Evolutionary conservation across 2,888 invertebrate species (phyloP), one percentile per base, ranked within the genome.

Genomic region (Seira sanloemensis): DNA sequence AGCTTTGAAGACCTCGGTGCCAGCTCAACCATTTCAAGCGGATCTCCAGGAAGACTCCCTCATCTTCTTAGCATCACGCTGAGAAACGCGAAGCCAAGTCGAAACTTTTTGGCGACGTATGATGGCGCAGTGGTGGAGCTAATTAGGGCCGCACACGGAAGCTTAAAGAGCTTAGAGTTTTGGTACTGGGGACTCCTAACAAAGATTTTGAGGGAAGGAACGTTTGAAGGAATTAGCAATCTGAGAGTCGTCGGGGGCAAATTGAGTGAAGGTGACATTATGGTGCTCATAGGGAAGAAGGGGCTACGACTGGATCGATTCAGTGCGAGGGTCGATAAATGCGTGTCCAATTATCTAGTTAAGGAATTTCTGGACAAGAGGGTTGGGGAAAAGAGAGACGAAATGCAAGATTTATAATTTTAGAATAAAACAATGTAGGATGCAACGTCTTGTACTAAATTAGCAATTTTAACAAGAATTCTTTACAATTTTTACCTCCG

Each of bases 91-190:
- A 81, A 75, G 5, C 81, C 81, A 0, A 72, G n/a, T 19, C 4
- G 19, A 21, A 81, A 81, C 26, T 81, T 81, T 46, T 24, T 81
- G 0, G 81, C 81, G 0, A 81, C 81, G 1, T 81, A 74, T 74
- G 81, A 81, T 50, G 27, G 21, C 0, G 73, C 69, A 0, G 81
- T 81, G 1, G 23, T 69, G 0, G 81, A 75, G 4, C 16, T 81
- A 16, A 23, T 81, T n/a, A 50, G 69, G 1, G 50, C 81, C 0
- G 74, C 81, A n/a, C 66, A 66, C 12, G 75, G 74, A 21, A 62
- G 23, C 19, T 74, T 81, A 1, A 12, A 68, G 23, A 18, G 54
- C 37, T 26, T 81, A 0, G 75, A 81, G 18, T 81, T 81, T 69
- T 75, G 50, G 21, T 37, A 81, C 21, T 81, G 81, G 81, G 74